phyloP scores from a whole-genome alignment of 2,888 invertebrate species.

The Amphipyra berbera region DNA sequence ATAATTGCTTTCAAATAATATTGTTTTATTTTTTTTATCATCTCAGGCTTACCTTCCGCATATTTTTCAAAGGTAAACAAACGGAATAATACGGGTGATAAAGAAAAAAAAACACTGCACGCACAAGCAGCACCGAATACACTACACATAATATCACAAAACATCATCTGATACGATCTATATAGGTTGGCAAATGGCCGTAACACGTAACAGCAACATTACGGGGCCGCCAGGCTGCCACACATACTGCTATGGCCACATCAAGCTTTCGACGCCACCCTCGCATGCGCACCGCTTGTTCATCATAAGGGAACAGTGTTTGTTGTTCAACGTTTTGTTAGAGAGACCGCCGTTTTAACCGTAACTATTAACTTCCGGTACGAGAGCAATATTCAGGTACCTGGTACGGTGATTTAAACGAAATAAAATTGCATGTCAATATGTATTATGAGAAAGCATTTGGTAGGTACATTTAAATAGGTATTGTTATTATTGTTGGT shows the following conservation, averaged over 20 bases:
- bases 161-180: slow-evolving; percentile 19
- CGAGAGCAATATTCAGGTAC: slow-evolving; percentile 29
- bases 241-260: slow-evolving; percentile 28
- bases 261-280: slow-evolving; percentile 46
- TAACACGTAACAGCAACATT: slow-evolving; percentile 43
- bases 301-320: slow-evolving; percentile 37
- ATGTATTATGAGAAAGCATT: no score
- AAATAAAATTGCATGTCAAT: no score
- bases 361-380: slow-evolving; percentile 35
- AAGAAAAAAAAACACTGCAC: no score
- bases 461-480: no score
- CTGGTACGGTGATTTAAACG: slow-evolving; percentile 22
- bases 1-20: no score
- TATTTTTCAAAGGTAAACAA: no score
- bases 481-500: no score
- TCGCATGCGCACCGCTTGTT: slow-evolving; percentile 44
- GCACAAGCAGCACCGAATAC: no score
- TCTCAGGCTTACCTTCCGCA: no score
- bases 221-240: slow-evolving; percentile 59
- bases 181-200: slow-evolving; percentile 1
- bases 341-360: slow-evolving; percentile 13
- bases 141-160: no score
- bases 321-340: slow-evolving; percentile 31
- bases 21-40: no score
- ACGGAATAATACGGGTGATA: no score